Conservation (phyloP, 2,888 invertebrate genomes). For the Apotomis betuletana region DNA sequence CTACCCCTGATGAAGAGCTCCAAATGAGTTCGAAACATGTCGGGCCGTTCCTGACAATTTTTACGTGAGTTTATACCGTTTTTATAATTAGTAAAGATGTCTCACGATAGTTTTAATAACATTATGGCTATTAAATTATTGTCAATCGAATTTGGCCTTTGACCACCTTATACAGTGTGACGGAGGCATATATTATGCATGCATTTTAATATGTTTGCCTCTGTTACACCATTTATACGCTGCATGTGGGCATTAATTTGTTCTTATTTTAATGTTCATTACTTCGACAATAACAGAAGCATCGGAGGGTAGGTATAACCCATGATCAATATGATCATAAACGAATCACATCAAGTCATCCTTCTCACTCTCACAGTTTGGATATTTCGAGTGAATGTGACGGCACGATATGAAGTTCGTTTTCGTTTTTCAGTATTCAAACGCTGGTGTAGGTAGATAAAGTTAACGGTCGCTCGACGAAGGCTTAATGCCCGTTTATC, state of each 20-base stretch:
- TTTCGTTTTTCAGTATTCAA: conserved; percentile 5
- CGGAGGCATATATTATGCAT: no score
- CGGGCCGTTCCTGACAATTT: no score
- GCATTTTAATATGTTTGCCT: no score
- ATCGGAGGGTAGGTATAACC: not conserved
- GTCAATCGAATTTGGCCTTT: no score
- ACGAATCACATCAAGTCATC: not conserved
- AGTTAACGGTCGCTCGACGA: conserved; percentile 32
- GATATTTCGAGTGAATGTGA: not conserved
- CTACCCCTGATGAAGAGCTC: no score
- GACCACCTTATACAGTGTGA: no score
- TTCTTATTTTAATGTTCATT: not conserved
- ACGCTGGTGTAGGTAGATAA: conserved; percentile 30
- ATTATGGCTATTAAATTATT: no score
- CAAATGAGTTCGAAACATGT: no score
- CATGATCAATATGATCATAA: not conserved
- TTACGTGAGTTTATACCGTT: no score
- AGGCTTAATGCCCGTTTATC: conserved; percentile 37
- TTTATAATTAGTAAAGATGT: no score
- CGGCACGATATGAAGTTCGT: not conserved
- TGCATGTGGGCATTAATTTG: not conserved
- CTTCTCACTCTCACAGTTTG: not conserved
- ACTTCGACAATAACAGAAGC: not conserved
- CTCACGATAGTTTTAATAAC: no score
- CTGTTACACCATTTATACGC: not conserved